Evolutionary conservation across 2,797 vertebrate genomes (phyloP).

Genomic region (Erethizon dorsatum): DNA sequence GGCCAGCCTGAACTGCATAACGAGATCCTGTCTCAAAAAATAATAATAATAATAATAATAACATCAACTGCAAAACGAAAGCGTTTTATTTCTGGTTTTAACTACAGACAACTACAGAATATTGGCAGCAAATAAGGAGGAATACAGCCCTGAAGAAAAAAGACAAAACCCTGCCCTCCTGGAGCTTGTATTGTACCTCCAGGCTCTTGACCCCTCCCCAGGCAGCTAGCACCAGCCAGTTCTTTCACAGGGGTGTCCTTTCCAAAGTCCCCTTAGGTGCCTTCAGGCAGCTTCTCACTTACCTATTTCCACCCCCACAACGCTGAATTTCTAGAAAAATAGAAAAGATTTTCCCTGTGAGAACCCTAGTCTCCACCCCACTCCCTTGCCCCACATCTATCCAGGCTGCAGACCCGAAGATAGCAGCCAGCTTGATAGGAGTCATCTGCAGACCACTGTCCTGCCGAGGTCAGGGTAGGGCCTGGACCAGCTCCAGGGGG

Average conservation of each 20-base stretch:
- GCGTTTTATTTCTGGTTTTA: conserved; percentile 63
- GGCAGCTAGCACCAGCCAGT: neutral
- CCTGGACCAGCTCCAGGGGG: too few relatives aligned
- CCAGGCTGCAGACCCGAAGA: neutral
- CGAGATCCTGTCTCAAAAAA: neutral
- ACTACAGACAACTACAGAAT: neutral
- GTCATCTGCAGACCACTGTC: neutral
- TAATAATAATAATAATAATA: neutral
- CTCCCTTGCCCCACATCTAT: neutral
- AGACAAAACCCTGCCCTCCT: neutral
- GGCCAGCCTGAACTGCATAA: too few relatives aligned
- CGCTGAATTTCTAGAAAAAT: neutral
- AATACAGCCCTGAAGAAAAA: neutral
- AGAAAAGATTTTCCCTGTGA: neutral
- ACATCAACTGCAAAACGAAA: neutral
- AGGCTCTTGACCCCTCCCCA: neutral
- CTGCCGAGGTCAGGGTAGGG: neutral
- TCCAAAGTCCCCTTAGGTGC: neutral
- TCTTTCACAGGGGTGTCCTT: neutral
- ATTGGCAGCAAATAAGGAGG: neutral
- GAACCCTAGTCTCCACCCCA: neutral
- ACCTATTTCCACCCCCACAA: neutral
- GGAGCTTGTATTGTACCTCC: neutral
- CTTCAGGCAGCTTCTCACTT: neutral
- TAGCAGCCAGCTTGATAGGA: neutral